These are phyloP conservation scores for Halictus ligatus DNA, from an alignment of 2,888 invertebrate genomes.

Conservation along the genomic window DNA sequence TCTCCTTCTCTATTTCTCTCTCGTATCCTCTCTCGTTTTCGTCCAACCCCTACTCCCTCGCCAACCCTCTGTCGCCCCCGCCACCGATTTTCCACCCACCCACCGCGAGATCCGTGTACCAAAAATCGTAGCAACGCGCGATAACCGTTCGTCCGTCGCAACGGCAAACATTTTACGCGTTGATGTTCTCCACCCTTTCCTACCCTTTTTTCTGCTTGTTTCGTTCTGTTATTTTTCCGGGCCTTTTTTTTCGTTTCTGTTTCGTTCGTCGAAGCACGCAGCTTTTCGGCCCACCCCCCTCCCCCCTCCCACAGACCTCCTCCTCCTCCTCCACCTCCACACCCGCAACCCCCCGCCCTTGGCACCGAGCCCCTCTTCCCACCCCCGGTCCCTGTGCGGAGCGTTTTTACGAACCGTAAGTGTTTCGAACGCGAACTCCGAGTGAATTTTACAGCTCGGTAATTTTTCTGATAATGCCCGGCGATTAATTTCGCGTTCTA, in stretches of 20 bases:
- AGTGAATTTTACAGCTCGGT: constrained; percentile 68
- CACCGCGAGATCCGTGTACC: constrained; percentile 53
- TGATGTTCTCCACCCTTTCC: constrained; percentile 63
- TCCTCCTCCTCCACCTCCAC: neutral
- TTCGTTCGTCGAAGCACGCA: constrained; percentile 41
- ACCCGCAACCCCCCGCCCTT: constrained; percentile 22
- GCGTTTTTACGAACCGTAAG: constrained; percentile 69
- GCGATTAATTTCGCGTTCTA: constrained; percentile 63
- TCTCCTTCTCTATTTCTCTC: constrained; percentile 2
- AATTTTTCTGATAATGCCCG: constrained; percentile 69
- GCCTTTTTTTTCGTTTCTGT: constrained; percentile 27
- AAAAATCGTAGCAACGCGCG: constrained; percentile 72
- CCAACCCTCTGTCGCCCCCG: constrained; percentile 1
- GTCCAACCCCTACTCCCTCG: constrained; percentile 1
- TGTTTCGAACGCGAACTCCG: constrained; percentile 64
- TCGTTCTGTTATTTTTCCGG: neutral
- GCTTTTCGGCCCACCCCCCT: constrained; percentile 33
- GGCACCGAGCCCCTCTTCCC: neutral
- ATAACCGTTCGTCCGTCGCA: constrained; percentile 73
- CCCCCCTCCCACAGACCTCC: neutral
- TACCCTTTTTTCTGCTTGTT: constrained; percentile 9
- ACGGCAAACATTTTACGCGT: constrained; percentile 74
- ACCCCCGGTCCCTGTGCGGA: constrained; percentile 25
- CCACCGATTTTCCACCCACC: constrained; percentile 57
- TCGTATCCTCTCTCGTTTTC: constrained; percentile 9